Evolutionary conservation across 1,140 invertebrate genomes (phyloP), one percentile per base, ranked within the genome.

Genomic region (Orchestia grillus): DNA sequence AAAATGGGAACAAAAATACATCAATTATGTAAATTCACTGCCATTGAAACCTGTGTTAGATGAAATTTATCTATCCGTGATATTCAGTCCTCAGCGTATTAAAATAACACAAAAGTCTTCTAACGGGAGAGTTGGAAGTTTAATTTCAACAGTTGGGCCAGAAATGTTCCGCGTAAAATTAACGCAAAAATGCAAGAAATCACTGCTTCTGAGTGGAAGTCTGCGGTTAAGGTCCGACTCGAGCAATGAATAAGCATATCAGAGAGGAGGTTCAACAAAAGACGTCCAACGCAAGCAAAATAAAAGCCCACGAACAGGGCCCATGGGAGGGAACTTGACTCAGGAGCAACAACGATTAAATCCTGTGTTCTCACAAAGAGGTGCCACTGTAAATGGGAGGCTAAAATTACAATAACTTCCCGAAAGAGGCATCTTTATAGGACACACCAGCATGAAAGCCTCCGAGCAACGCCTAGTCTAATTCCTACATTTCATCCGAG

Each of bases 401-500:
- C 96, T 96, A 94, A 97, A 97, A 97, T 97, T 97, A 97, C 97
- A 97, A 97, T 97, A 97, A 97, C 97, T 96, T 97, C 96, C 94
- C 96, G 92, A 94, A 94, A 94, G 92, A 94, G 92, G 92, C 92
- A 94, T 94, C 92, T 94, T 94, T 94, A 94, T 94, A 94, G 92
- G 92, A 94, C 92, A 47, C 43, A 94, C 43, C 92, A 94, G 92
- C 92, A 94, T 94, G 92, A 94, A 94, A 94, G 44, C 92, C 92
- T 94, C 92, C 92, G 44, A 94, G 92, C 92, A 94, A 94, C 43
- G 92, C 92, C 92, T 45, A 94, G 92, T 94, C 92, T 94, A 94
- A 94, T 94, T 94, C 92, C 92, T 94, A 94, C 92, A 94, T 94
- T 94, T 94, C 92, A 94, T 94, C 44, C 92, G n/a, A 94, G 92